Percentiles rank a stretch among this genome's conserved stretches.
These are phyloP conservation scores for Acanthochromis polyacanthus DNA, from an alignment of 2,113 vertebrate species.

Conservation along the genomic window DNA sequence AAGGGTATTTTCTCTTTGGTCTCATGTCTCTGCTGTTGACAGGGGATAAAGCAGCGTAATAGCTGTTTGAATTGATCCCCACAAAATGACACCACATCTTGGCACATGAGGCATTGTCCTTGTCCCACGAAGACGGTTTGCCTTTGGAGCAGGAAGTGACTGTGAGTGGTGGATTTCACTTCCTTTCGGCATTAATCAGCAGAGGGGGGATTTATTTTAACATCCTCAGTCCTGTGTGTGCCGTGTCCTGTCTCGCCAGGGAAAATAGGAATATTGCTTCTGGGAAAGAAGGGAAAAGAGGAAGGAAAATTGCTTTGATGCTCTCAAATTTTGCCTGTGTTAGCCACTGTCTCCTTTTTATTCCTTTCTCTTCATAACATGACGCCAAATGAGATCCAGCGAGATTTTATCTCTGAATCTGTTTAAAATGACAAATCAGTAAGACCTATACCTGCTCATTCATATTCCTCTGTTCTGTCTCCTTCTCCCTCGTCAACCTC, in stretches of 20 bases:
- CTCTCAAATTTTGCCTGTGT: neutral
- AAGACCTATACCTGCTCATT: conserved; percentile 39
- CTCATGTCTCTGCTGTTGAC: conserved; percentile 47
- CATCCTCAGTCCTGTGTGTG: conserved; percentile 37
- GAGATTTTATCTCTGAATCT: conserved; percentile 18
- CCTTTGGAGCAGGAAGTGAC: conserved; percentile 57
- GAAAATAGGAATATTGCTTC: conserved; percentile 35
- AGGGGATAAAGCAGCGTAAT: conserved; percentile 47
- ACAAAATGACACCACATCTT: conserved; percentile 51
- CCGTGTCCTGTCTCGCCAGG: conserved; percentile 19
- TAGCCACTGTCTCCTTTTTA: neutral
- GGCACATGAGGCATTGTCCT: conserved; percentile 61
- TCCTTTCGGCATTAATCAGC: conserved; percentile 69
- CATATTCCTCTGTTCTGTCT: conserved; percentile 34
- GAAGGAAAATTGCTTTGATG: conserved; percentile 5
- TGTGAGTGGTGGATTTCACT: conserved; percentile 64
- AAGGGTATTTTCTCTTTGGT: conserved; percentile 3
- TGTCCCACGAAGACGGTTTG: conserved; percentile 61
- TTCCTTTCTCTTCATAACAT: neutral
- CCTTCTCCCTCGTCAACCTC: conserved; percentile 33
- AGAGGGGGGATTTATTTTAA: conserved; percentile 63
- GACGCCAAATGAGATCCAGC: neutral
- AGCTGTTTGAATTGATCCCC: conserved; percentile 62
- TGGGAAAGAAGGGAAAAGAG: neutral
- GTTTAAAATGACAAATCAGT: conserved; percentile 38